Evolutionary conservation across 2,797 vertebrate genomes (phyloP).

Genomic region (Darevskia nairensis): DNA sequence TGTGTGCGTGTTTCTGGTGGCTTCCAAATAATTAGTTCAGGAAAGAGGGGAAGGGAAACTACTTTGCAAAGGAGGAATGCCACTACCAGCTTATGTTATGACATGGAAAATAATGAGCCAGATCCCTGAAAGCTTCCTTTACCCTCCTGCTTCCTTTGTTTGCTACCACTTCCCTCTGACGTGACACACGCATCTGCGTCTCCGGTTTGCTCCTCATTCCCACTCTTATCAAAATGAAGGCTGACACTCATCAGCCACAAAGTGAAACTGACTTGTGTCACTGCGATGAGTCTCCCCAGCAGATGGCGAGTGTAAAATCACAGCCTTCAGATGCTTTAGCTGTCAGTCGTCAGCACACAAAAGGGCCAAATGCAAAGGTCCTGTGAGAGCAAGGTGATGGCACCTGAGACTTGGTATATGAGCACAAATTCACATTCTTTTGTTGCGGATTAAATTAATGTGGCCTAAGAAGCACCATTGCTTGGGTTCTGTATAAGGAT

Average conservation of each 20-base stretch:
- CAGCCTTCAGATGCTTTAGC: background rate
- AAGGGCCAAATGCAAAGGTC: background rate
- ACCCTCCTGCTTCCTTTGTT: background rate
- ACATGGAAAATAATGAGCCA: background rate
- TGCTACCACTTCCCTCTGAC: background rate
- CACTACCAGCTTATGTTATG: background rate
- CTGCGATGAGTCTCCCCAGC: background rate
- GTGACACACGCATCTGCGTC: background rate
- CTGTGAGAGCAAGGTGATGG: background rate
- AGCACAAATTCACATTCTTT: background rate
- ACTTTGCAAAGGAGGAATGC: background rate
- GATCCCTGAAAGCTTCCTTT: background rate
- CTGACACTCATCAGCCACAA: background rate
- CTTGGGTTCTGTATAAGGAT: background rate
- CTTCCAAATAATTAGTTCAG: background rate
- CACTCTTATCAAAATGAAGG: background rate
- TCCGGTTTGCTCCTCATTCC: background rate
- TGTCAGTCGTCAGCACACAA: background rate
- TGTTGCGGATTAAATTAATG: too few species aligned
- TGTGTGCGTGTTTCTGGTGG: background rate
- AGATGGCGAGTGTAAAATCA: conserved; percentile 1
- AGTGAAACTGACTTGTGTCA: background rate
- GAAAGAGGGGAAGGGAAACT: background rate
- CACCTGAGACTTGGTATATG: background rate
- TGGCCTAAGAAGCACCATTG: background rate